phyloP scores from a whole-genome alignment of 2,113 vertebrate species.

The Xiphias gladius region DNA sequence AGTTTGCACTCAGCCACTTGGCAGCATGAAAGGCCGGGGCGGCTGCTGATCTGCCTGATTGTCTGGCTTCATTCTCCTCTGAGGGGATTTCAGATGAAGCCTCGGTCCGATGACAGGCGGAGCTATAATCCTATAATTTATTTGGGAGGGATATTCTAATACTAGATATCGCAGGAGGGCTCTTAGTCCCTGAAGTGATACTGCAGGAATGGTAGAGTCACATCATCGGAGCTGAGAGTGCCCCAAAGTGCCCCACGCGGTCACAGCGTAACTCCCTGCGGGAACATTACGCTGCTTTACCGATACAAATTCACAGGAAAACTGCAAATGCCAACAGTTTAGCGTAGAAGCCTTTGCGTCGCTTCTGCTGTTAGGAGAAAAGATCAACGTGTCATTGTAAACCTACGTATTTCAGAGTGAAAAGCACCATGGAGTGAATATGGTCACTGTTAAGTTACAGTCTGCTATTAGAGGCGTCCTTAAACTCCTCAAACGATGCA shows the following conservation, averaged over 20 bases:
- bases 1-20: slow-evolving; percentile 57
- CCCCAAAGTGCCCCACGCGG: slow-evolving; percentile 16
- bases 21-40: slow-evolving; percentile 56
- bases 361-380: too few relatives aligned
- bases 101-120: slow-evolving; percentile 21
- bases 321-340: not conserved
- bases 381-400: too few relatives aligned
- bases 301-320: not conserved
- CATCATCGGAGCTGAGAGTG: slow-evolving; percentile 61
- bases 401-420: too few relatives aligned
- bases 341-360: not conserved
- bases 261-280: slow-evolving; percentile 10
- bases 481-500: not conserved
- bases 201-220: slow-evolving; percentile 46
- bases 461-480: not conserved
- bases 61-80: slow-evolving; percentile 40
- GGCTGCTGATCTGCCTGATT: slow-evolving; percentile 54
- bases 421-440: too few relatives aligned
- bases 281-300: slow-evolving; percentile 21
- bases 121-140: slow-evolving; percentile 48
- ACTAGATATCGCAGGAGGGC: slow-evolving; percentile 29
- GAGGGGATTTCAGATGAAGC: slow-evolving; percentile 48
- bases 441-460: not conserved
- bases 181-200: slow-evolving; percentile 54
- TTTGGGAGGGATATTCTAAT: slow-evolving; percentile 46